phyloP scores from a whole-genome alignment of 2,797 vertebrate species.

The Sylvia borin region DNA sequence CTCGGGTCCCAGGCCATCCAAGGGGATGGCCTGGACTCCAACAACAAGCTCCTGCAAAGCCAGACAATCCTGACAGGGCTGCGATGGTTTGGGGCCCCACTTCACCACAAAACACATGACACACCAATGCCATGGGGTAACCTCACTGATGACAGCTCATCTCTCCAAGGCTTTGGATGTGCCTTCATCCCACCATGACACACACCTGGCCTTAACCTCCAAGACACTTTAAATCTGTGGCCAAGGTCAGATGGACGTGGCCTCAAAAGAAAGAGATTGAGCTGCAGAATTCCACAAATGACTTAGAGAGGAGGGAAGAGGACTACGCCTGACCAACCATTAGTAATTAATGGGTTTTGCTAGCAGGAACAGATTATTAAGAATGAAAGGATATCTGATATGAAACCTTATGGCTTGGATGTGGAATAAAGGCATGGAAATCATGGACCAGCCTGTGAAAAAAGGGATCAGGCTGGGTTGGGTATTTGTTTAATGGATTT shows the following conservation, averaged over 20 bases:
- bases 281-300: background rate
- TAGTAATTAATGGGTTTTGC: too few relatives aligned
- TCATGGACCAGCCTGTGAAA: too few relatives aligned
- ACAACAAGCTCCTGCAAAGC: background rate
- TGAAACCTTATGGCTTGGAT: background rate
- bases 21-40: too few relatives aligned
- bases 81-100: rapidly evolving
- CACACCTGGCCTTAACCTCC: background rate
- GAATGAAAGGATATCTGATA: background rate
- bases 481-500: background rate
- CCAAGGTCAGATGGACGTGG: background rate
- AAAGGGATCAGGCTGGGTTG: background rate
- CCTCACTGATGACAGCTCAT: background rate
- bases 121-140: background rate
- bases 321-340: background rate
- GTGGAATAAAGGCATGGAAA: background rate
- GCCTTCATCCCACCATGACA: background rate
- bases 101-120: background rate
- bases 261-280: background rate
- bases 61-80: background rate
- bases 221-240: rapidly evolving
- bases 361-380: background rate
- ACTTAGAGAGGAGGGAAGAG: background rate
- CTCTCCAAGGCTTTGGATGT: background rate
- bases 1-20: too few relatives aligned